Evolutionary conservation across 1,140 invertebrate genomes (phyloP), one percentile per base, ranked within the genome.

Genomic region (Campoletis sonorensis): DNA sequence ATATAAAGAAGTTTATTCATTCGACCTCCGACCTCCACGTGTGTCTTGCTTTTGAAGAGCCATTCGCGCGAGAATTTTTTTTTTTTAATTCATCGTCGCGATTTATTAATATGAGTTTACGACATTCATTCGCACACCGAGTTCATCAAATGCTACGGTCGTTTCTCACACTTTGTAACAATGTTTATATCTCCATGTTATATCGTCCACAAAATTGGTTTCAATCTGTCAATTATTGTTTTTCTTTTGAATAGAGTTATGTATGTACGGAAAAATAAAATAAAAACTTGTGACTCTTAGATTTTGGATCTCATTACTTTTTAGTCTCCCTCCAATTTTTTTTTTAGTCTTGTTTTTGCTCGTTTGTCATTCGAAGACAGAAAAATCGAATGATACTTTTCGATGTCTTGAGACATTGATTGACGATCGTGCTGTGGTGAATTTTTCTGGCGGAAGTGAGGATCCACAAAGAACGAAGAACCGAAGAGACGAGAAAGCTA

Each of bases 91-190:
- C 51, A 77, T 23, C 73, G 73, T n/a, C n/a, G 61, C 27, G 54
- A 61, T 77, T 77, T 77, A 77, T 77, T 77, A 77, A 77, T 77
- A 54, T 27, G 30, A 30, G 54, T 77, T 77, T 77, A 77, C 73
- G 30, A 77, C 51, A 21, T 21, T 54, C 18, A n/a, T n/a, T 18
- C 11, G 51, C 51, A 54, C 4, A 11, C 51, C 16, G 18, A 54
- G 51, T 54, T 54, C n/a, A 54, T 18, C 18, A 54, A n/a, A n/a
- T 18, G 51, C 7, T 54, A 54, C 18, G n/a, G n/a, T 21, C 16
- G 8, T 54, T 54, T n/a, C n/a, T 5, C 1, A 54, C 18, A 54
- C 18, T 54, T 54, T n/a, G 51, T 54, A 54, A 1, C 4, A 8
- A n/a, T 54, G 2, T n/a, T n/a, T 21, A n/a, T 18, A 54, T 18